Percentiles rank a stretch among this genome's conserved stretches.
Conservation (phyloP, 2,797 vertebrate genomes). For the Enteromius thamalakanensis region DNA sequence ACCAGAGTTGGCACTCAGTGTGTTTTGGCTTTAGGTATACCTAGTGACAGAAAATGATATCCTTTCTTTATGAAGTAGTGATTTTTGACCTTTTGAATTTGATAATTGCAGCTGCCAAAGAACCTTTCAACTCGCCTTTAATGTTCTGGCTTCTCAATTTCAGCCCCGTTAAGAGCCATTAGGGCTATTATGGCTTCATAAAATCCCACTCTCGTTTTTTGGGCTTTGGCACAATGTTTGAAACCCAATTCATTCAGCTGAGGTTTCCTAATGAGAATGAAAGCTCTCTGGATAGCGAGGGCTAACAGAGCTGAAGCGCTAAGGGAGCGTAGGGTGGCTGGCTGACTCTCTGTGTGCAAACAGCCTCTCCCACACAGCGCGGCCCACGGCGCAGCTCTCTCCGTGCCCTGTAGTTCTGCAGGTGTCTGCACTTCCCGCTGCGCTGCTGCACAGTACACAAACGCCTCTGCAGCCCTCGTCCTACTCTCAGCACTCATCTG, state of each 20-base stretch:
- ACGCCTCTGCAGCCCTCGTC: conserved; percentile 47
- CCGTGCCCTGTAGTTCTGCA: conserved; percentile 37
- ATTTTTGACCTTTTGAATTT: conserved; percentile 17
- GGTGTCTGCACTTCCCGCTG: conserved; percentile 44
- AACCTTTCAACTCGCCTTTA: conserved; percentile 8
- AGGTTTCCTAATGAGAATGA: conserved; percentile 4
- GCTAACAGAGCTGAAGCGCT: background rate
- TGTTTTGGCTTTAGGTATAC: background rate
- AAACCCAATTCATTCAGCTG: conserved; percentile 16
- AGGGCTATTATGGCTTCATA: conserved; percentile 17
- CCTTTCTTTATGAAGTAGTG: conserved; percentile 14
- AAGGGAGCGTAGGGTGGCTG: conserved; percentile 29
- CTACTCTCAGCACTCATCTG: conserved; percentile 48
- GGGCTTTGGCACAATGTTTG: background rate
- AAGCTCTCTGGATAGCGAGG: background rate
- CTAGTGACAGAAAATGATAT: conserved; percentile 5
- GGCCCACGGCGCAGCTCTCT: conserved; percentile 41
- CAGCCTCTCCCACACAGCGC: conserved; percentile 51
- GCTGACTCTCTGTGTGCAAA: conserved; percentile 48
- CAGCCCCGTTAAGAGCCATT: conserved; percentile 21
- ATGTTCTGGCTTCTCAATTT: conserved; percentile 26
- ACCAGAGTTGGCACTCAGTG: background rate
- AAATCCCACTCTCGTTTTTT: conserved; percentile 20
- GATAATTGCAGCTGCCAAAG: conserved; percentile 4
- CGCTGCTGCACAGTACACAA: conserved; percentile 43